phyloP scores from a whole-genome alignment of 2,113 vertebrate species.

The Amblyornis subalaris region DNA sequence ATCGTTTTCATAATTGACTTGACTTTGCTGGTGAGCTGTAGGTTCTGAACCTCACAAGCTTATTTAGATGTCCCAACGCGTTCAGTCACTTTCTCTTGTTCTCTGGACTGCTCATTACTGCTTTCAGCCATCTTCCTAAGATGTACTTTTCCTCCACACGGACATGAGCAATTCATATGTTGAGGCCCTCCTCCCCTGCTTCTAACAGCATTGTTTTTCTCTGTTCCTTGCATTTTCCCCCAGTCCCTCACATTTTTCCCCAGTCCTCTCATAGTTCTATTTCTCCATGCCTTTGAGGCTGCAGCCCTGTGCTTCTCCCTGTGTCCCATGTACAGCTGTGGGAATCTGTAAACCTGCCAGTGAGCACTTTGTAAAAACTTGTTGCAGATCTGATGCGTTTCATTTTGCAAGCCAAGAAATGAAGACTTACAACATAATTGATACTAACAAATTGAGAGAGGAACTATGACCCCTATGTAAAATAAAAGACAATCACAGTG shows the following conservation, averaged over 20 bases:
- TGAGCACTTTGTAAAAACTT: background rate
- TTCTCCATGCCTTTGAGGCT: background rate
- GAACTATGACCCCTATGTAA: background rate
- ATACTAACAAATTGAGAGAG: constrained; percentile 8
- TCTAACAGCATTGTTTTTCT: background rate
- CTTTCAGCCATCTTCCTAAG: background rate
- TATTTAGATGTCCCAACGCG: background rate
- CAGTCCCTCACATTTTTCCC: background rate
- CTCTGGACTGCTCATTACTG: background rate
- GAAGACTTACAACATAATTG: background rate
- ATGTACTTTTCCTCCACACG: background rate
- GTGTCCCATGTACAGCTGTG: background rate
- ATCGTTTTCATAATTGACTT: accelerated
- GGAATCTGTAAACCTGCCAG: constrained; percentile 26
- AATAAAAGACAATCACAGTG: constrained; percentile 2
- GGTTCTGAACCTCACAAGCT: background rate
- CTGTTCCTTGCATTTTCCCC: background rate
- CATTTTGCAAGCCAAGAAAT: background rate
- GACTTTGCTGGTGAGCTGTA: background rate
- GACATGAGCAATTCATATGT: background rate
- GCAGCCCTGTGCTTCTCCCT: background rate
- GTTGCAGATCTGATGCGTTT: background rate
- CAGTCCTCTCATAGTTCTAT: background rate
- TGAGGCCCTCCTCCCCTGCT: background rate
- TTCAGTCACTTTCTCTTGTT: background rate